Evolutionary conservation across 35 echinoderm and acorn worm species (phyloP), one percentile per base, ranked within the genome.

Genomic region (Stichopus chloronotus): DNA sequence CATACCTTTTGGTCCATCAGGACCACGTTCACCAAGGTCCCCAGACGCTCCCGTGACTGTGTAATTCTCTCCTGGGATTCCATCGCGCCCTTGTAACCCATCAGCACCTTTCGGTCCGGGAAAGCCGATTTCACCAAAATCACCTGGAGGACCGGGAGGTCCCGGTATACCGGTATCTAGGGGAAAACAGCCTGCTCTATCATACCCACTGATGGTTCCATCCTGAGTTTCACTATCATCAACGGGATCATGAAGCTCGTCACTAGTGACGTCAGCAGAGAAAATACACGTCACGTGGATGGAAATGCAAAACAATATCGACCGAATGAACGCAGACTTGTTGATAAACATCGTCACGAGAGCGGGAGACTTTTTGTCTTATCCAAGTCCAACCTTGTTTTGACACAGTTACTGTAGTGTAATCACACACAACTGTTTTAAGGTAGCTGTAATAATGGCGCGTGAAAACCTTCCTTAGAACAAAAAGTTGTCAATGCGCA

Each of bases 51-150:
- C 87, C 9, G 59, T 22, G 0, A 16, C 87, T 25, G 87, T 85
- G 20, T 22, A 85, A 58, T 85, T 74, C 22, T 54, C 30, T 16
- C 87, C 65, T 22, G 87, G 59, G 61, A 22, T 30, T n/a, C 87
- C 87, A 53, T 74, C 65, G 24, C 87, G 87, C 53, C 87, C 87
- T 61, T 89, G 59, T 5, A 71, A 54, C 2, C 87, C 87, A 8
- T 89, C 17, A 17, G 6, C 17, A 25, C 87, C 87, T 25, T 89
- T 89, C 17, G 43, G 12, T 20, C 87, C 87, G 25, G 87, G 87
- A 9, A 54, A 58, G 52, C 87, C 87, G 8, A 53, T 52, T 53
- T 89, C 52, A 25, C 87, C 87, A 30, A 74, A 74, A 61, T 65
- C 52, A 19, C 87, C 87, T 2, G 65, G 87, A 65, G 20, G 10